A percentile compares a stretch with the other conserved stretches of the same genome.
These are phyloP conservation scores for Dissostichus mawsoni DNA, from an alignment of 2,113 vertebrate species.

Conservation along the genomic window DNA sequence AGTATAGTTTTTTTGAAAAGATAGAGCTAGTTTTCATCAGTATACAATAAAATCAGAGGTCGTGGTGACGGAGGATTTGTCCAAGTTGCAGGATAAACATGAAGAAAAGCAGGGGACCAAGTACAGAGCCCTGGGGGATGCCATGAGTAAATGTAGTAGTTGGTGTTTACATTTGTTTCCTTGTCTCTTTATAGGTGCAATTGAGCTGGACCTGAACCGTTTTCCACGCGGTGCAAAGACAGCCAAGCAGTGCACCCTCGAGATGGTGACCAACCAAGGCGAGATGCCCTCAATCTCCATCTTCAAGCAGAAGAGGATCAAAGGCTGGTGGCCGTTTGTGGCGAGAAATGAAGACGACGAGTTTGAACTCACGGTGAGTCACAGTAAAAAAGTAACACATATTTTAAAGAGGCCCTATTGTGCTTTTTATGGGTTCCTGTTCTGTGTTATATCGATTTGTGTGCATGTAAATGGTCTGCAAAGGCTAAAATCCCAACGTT, in stretches of 20 bases:
- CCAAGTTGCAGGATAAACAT: no score
- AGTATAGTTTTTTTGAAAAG: no score
- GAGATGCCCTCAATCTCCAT: slow-evolving; percentile 95
- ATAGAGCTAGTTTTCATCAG: no score
- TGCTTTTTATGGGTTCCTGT: no score
- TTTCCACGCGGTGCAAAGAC: slow-evolving; percentile 96
- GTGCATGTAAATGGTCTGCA: no score
- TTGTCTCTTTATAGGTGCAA: slow-evolving; percentile 85
- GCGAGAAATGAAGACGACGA: slow-evolving; percentile 96
- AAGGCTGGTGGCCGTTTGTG: slow-evolving; percentile 98
- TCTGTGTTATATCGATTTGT: no score
- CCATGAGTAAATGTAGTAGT: no score
- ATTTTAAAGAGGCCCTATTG: background rate
- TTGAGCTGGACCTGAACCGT: slow-evolving; percentile 96
- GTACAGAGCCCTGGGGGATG: no score
- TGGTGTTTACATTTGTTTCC: background rate
- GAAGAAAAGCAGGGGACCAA: no score
- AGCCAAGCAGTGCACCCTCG: slow-evolving; percentile 93
- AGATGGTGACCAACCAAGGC: slow-evolving; percentile 90
- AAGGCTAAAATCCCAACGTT: no score
- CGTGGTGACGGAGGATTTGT: no score
- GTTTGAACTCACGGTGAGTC: slow-evolving; percentile 92
- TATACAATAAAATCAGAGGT: no score
- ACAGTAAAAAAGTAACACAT: background rate
- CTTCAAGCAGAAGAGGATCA: slow-evolving; percentile 99